Conservation (phyloP, 2,888 invertebrate species). For the Resseliella maxima region DNA sequence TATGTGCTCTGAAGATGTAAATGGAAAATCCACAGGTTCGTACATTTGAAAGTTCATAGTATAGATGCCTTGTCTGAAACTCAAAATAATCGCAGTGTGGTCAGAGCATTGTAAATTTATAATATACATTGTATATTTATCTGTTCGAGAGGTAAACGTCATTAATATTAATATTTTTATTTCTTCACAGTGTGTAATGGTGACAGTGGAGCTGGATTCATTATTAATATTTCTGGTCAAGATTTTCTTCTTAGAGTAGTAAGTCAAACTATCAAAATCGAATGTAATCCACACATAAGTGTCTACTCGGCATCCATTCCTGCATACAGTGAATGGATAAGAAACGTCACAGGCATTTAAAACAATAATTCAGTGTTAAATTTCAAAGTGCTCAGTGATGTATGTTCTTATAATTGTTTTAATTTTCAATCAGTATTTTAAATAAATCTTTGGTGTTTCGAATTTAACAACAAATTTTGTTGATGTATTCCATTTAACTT, state of each 20-base stretch:
- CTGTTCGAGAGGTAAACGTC: no score
- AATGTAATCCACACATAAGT: background rate
- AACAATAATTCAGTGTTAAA: background rate
- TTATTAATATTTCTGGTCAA: background rate
- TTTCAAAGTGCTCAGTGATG: background rate
- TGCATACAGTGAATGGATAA: slow-evolving; percentile 2
- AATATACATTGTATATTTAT: no score
- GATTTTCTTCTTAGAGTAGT: background rate
- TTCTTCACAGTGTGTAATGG: no score
- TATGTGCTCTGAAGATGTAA: background rate
- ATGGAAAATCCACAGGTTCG: background rate
- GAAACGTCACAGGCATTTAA: slow-evolving; percentile 37
- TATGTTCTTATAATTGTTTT: background rate
- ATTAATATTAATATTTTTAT: no score
- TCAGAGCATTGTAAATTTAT: no score
- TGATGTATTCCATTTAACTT: no score
- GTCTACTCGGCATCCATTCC: background rate
- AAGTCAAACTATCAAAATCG: background rate
- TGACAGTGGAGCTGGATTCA: background rate
- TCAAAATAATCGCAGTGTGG: no score
- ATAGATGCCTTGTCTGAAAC: no score
- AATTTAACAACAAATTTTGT: slow-evolving; percentile 3
- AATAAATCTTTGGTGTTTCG: slow-evolving; percentile 10
- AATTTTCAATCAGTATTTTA: slow-evolving; percentile 3
- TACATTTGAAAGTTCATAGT: slow-evolving; percentile 4